phyloP scores from a whole-genome alignment of 2,888 invertebrate genomes.

The Scaptomyza parva region DNA sequence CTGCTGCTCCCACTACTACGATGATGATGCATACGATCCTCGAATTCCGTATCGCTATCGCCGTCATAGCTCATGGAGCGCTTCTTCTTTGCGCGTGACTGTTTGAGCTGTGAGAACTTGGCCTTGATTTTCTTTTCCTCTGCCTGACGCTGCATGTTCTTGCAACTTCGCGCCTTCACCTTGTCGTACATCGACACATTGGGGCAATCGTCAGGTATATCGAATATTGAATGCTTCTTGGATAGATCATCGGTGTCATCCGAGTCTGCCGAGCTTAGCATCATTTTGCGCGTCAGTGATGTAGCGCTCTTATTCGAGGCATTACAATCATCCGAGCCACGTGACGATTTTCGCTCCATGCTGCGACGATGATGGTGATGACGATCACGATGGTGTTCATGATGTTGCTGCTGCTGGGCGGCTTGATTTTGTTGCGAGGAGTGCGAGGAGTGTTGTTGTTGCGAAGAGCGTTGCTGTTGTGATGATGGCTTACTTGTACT shows the following conservation, averaged over 20 bases:
- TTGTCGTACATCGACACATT: slow-evolving; percentile 99
- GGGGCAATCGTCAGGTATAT: slow-evolving; percentile 93
- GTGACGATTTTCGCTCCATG: slow-evolving; percentile 74
- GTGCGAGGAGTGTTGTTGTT: slow-evolving; percentile 3
- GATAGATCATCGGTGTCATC: slow-evolving; percentile 87
- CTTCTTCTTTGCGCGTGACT: slow-evolving; percentile 95
- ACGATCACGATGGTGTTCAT: slow-evolving; percentile 58
- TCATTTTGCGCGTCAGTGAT: slow-evolving; percentile 81
- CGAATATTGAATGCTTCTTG: slow-evolving; percentile 96
- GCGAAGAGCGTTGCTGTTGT: slow-evolving; percentile 19
- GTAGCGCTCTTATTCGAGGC: slow-evolving; percentile 68
- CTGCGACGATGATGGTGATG: slow-evolving; percentile 65
- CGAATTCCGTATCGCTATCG: slow-evolving; percentile 90
- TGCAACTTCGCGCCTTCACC: slow-evolving; percentile 96
- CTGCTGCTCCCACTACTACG: slow-evolving; percentile 74
- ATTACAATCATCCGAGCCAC: slow-evolving; percentile 72
- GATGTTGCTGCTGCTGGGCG: slow-evolving; percentile 17
- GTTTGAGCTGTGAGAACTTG: slow-evolving; percentile 94
- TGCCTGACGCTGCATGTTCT: slow-evolving; percentile 96
- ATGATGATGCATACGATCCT: slow-evolving; percentile 76
- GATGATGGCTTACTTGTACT: slow-evolving; percentile 59
- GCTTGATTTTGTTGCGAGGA: slow-evolving; percentile 11
- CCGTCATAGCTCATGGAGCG: slow-evolving; percentile 95
- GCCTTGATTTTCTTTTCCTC: slow-evolving; percentile 96
- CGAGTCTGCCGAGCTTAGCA: slow-evolving; percentile 89